Evolutionary conservation across 2,888 invertebrate genomes (phyloP).

Genomic region (Dicycla oo): DNA sequence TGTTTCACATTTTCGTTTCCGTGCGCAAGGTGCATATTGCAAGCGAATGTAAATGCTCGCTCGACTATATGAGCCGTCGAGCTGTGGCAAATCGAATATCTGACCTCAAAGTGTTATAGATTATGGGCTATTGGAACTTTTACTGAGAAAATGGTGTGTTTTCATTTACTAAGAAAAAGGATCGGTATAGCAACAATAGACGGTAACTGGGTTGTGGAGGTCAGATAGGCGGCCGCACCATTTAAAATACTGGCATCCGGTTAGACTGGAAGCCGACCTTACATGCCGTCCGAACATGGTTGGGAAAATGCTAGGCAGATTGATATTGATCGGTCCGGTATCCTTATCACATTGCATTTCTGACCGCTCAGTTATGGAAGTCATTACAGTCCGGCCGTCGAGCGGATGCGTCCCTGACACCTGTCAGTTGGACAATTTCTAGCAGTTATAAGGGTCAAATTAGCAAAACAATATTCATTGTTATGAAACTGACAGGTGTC

Average conservation of each 20-base stretch:
- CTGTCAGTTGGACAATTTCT: too few relatives aligned
- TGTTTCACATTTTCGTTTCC: constrained; percentile 58
- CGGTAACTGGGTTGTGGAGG: too few relatives aligned
- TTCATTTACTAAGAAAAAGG: not conserved
- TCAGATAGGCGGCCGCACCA: too few relatives aligned
- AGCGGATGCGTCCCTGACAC: too few relatives aligned
- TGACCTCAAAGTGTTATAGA: constrained; percentile 41
- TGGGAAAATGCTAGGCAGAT: too few relatives aligned
- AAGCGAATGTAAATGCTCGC: constrained; percentile 52
- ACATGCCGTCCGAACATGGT: too few relatives aligned
- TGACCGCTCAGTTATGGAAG: not conserved
- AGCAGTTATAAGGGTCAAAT: too few relatives aligned
- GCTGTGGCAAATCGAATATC: constrained; percentile 52
- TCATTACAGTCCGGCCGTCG: too few relatives aligned
- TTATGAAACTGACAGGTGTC: too few relatives aligned
- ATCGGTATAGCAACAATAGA: not conserved
- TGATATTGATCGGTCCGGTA: not conserved
- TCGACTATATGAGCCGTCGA: constrained; percentile 29
- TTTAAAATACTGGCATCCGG: too few relatives aligned
- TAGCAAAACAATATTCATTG: too few relatives aligned
- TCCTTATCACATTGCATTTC: not conserved
- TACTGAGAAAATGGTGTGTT: not conserved
- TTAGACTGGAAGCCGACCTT: too few relatives aligned
- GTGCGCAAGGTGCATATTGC: constrained; percentile 60
- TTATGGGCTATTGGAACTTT: constrained; percentile 20